Evolutionary conservation across 2,113 vertebrate species (phyloP).

Genomic region (Corythoichthys intestinalis): DNA sequence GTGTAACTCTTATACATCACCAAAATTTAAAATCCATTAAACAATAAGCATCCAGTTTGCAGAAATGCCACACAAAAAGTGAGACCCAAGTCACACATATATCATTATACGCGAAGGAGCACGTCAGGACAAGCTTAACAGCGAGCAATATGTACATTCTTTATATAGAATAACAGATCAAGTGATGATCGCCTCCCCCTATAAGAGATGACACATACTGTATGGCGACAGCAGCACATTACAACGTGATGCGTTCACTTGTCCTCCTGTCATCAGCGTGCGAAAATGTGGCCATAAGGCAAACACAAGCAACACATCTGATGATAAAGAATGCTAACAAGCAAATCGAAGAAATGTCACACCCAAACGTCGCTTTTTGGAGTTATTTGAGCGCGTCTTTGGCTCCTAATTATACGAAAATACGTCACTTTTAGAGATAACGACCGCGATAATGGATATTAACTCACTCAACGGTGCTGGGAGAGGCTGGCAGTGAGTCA

Average conservation of each 20-base stretch:
- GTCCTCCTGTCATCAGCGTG: conserved; percentile 41
- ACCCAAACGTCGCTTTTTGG: conserved; percentile 22
- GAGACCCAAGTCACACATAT: not conserved
- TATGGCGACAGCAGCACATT: conserved; percentile 42
- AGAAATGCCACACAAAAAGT: conserved; percentile 18
- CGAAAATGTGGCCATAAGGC: conserved; percentile 53
- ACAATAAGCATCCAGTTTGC: conserved; percentile 19
- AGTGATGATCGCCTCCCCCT: conserved; percentile 25
- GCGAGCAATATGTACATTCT: conserved; percentile 35
- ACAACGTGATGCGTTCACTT: conserved; percentile 36
- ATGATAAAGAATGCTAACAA: conserved; percentile 37
- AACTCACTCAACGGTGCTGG: no score
- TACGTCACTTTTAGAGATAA: not conserved
- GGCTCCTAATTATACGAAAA: conserved; percentile 13
- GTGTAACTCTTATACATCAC: not conserved
- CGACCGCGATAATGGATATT: no score
- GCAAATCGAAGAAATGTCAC: conserved; percentile 51
- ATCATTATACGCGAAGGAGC: conserved; percentile 29
- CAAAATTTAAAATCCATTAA: conserved; percentile 9
- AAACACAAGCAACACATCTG: conserved; percentile 49
- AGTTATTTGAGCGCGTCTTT: conserved; percentile 2
- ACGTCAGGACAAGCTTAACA: conserved; percentile 47
- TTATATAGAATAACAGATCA: conserved; percentile 38
- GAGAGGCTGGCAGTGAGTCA: no score
- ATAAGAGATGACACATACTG: conserved; percentile 39